These are phyloP conservation scores for Aythya baeri DNA, from an alignment of 2,113 vertebrate species.

Conservation along the genomic window DNA sequence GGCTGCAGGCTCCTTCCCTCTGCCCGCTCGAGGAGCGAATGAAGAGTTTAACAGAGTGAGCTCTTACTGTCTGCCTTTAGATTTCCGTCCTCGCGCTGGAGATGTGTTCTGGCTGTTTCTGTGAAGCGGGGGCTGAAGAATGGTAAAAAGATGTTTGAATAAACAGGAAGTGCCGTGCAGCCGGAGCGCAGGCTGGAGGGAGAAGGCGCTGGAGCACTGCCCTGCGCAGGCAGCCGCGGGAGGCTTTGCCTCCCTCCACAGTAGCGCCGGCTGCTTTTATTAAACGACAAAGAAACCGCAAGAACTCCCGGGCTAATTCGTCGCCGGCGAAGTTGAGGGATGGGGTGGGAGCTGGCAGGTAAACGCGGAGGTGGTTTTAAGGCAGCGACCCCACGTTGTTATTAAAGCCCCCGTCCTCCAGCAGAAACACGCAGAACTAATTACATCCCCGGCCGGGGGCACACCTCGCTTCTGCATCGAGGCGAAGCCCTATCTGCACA, in stretches of 20 bases:
- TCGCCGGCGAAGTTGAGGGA: slow-evolving; percentile 53
- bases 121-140: slow-evolving; percentile 84
- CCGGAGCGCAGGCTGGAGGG: slow-evolving; percentile 85
- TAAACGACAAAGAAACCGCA: slow-evolving; percentile 82
- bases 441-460: slow-evolving; percentile 22
- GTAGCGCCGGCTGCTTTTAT: slow-evolving; percentile 79
- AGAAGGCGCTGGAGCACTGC: slow-evolving; percentile 86
- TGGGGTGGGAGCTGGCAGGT: slow-evolving; percentile 71
- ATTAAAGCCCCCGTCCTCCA: neutral
- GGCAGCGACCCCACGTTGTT: neutral
- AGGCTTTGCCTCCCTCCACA: slow-evolving; percentile 79
- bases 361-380: slow-evolving; percentile 65
- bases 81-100: slow-evolving; percentile 78
- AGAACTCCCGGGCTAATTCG: slow-evolving; percentile 77
- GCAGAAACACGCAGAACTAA: slow-evolving; percentile 51
- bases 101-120: slow-evolving; percentile 85
- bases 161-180: slow-evolving; percentile 95
- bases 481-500: neutral
- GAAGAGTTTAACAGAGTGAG: slow-evolving; percentile 78
- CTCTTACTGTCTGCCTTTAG: slow-evolving; percentile 78
- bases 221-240: slow-evolving; percentile 78
- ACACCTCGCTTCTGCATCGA: slow-evolving; percentile 3
- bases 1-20: slow-evolving; percentile 35
- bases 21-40: slow-evolving; percentile 75
- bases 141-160: slow-evolving; percentile 93